Conservation (phyloP, 2,888 invertebrate genomes). For the Dromius quadrimaculatus region DNA sequence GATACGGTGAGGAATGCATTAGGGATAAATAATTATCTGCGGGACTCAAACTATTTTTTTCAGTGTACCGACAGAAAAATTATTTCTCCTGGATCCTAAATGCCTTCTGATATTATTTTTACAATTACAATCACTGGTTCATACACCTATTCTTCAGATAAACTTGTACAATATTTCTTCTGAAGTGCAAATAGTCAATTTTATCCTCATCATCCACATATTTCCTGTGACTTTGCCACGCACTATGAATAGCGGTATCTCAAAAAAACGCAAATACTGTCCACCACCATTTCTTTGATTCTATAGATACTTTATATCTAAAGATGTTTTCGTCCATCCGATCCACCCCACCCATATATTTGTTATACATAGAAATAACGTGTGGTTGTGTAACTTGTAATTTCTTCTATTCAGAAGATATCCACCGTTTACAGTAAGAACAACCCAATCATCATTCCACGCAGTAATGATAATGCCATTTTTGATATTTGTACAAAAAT, state of each 20-base stretch:
- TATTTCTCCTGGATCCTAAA: too few relatives aligned
- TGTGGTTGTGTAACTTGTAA: slow-evolving; percentile 54
- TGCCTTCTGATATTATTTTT: too few relatives aligned
- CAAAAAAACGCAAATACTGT: slow-evolving; percentile 39
- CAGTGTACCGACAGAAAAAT: too few relatives aligned
- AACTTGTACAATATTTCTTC: slow-evolving; percentile 11
- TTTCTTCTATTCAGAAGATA: slow-evolving; percentile 53
- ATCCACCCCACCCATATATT: slow-evolving; percentile 57
- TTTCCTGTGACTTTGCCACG: slow-evolving; percentile 21
- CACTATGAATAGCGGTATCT: slow-evolving; percentile 25
- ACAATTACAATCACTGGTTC: too few relatives aligned
- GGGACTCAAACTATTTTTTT: too few relatives aligned
- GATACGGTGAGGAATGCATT: too few relatives aligned
- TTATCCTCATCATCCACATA: background rate
- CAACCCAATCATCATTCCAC: slow-evolving; percentile 56
- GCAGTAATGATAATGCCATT: slow-evolving; percentile 52
- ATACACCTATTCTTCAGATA: too few relatives aligned
- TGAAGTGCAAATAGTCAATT: slow-evolving; percentile 11
- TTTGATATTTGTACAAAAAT: slow-evolving; percentile 51
- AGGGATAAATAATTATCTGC: too few relatives aligned
- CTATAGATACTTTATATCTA: slow-evolving; percentile 55
- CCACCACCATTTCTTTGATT: slow-evolving; percentile 57
- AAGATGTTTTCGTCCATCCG: slow-evolving; percentile 56
- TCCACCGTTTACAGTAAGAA: slow-evolving; percentile 53
- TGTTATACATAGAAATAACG: slow-evolving; percentile 56